Conservation (phyloP, 2,888 invertebrate species). For the Anoncus sp. region DNA sequence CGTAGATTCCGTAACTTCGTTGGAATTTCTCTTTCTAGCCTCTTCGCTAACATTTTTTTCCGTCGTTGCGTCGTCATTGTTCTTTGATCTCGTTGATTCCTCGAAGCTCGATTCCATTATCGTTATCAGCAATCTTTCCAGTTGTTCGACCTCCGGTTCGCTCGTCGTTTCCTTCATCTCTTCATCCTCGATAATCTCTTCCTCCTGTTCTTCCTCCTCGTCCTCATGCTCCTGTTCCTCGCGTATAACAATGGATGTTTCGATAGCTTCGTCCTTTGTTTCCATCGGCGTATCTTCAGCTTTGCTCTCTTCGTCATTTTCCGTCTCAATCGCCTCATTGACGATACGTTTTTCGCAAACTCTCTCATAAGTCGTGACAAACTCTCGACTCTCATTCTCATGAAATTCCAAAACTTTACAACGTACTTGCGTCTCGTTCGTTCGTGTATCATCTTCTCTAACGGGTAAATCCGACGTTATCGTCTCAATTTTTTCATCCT, state of each 20-base stretch:
- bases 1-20: background rate
- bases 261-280: slow-evolving; percentile 44
- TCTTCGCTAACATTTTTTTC: slow-evolving; percentile 33
- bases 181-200: slow-evolving; percentile 11
- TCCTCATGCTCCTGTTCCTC: no score
- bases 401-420: slow-evolving; percentile 67
- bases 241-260: background rate
- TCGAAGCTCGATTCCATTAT: slow-evolving; percentile 78
- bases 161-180: slow-evolving; percentile 62
- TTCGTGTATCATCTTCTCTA: slow-evolving; percentile 68
- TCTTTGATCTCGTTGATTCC: slow-evolving; percentile 52
- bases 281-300: slow-evolving; percentile 1
- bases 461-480: slow-evolving; percentile 69
- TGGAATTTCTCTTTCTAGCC: slow-evolving; percentile 18
- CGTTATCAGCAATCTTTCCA: slow-evolving; percentile 76
- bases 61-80: slow-evolving; percentile 44
- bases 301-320: no score
- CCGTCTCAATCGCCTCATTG: slow-evolving; percentile 37
- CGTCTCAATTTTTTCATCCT: slow-evolving; percentile 74
- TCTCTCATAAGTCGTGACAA: slow-evolving; percentile 62
- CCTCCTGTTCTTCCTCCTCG: no score
- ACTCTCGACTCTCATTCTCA: slow-evolving; percentile 58
- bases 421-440: slow-evolving; percentile 50
- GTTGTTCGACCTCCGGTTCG: slow-evolving; percentile 78
- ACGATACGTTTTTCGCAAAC: no score